Conservation (phyloP, 1,140 invertebrate genomes). For the Prorops nasuta region DNA sequence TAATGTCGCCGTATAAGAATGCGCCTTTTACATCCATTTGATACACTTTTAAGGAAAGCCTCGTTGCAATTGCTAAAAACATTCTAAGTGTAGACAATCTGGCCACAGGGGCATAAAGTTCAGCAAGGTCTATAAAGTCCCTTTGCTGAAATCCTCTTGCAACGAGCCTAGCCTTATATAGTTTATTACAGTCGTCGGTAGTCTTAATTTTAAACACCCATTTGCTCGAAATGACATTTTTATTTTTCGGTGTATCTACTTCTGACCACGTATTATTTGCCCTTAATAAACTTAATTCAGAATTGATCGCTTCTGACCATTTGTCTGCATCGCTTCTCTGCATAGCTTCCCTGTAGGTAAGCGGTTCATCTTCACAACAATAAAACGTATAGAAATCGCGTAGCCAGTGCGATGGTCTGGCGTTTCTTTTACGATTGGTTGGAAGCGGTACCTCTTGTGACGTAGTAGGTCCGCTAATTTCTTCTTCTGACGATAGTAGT, state of each 20-base stretch:
- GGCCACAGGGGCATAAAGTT: conserved; percentile 40
- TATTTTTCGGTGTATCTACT: conserved; percentile 20
- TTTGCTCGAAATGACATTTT: conserved; percentile 25
- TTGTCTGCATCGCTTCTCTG: conserved; percentile 18
- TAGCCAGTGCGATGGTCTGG: too few species aligned
- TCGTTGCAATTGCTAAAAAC: conserved; percentile 30
- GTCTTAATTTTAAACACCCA: conserved; percentile 36
- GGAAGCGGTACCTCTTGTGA: too few species aligned
- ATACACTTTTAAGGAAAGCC: conserved; percentile 20
- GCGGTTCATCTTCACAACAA: conserved; percentile 5
- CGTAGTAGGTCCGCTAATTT: too few species aligned
- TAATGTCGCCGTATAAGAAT: conserved; percentile 36
- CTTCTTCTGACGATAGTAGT: too few species aligned
- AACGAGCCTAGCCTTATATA: conserved; percentile 33
- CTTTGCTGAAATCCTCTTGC: conserved; percentile 31
- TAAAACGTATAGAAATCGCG: too few species aligned
- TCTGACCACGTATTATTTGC: conserved; percentile 40
- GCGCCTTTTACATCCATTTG: conserved; percentile 44
- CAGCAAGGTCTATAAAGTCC: conserved; percentile 30
- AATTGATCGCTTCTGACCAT: conserved; percentile 37
- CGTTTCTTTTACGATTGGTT: too few species aligned
- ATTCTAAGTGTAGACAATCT: conserved; percentile 28
- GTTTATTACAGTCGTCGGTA: conserved; percentile 13
- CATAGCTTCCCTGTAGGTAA: neutral
- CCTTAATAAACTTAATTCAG: conserved; percentile 30